Conservation (phyloP, 2,797 vertebrate genomes). For the Chaetodon trifasciatus region DNA sequence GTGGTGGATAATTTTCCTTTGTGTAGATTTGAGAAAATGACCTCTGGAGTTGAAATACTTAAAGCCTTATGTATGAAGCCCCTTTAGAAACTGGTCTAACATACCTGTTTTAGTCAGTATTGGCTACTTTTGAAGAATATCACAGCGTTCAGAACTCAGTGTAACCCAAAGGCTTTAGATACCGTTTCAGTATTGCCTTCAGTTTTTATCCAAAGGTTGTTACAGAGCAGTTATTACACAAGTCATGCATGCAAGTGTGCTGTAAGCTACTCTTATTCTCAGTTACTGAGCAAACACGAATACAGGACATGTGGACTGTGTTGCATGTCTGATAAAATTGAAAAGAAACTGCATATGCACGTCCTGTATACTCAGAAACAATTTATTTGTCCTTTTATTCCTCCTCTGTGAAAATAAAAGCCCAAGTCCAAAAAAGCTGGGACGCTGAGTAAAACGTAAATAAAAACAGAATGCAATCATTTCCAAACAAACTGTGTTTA, state of each 20-base stretch:
- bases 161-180: constrained; percentile 42
- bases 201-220: constrained; percentile 47
- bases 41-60: constrained; percentile 21
- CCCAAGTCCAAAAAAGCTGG: too few species aligned
- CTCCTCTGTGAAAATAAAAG: constrained; percentile 8
- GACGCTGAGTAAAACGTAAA: too few species aligned
- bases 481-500: too few species aligned
- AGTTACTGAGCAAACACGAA: constrained; percentile 36
- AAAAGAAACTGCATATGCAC: constrained; percentile 32
- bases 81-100: constrained; percentile 16
- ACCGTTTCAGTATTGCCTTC: constrained; percentile 68
- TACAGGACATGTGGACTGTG: constrained; percentile 11
- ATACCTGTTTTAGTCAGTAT: constrained; percentile 30
- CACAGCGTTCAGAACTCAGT: constrained; percentile 34
- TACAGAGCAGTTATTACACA: constrained; percentile 28
- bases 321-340: constrained; percentile 37
- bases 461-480: too few species aligned
- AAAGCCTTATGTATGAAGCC: constrained; percentile 25
- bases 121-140: constrained; percentile 27
- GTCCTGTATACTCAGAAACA: constrained; percentile 31
- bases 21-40: constrained; percentile 36
- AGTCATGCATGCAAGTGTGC: constrained; percentile 30
- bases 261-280: constrained; percentile 34
- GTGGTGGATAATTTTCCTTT: constrained; percentile 12
- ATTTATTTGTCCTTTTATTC: constrained; percentile 31